These are phyloP conservation scores for Heliconius nattereri DNA, from an alignment of 1,140 invertebrate species.

Conservation along the genomic window DNA sequence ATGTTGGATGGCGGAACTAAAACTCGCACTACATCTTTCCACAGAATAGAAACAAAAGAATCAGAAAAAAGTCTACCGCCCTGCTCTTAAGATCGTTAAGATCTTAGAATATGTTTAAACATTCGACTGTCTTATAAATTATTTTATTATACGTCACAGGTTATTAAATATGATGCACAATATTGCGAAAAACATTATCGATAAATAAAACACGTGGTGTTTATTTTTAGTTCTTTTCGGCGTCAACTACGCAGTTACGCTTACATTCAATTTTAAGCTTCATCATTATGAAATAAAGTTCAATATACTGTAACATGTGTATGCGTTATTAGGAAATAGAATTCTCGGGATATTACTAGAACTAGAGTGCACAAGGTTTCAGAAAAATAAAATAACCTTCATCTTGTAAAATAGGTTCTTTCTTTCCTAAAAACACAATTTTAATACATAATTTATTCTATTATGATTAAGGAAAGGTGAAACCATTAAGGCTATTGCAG, in stretches of 20 bases:
- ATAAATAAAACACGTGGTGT: conserved; percentile 1
- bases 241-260: neutral
- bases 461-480: no score
- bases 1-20: no score
- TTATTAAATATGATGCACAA: neutral
- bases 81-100: no score
- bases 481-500: no score
- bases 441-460: neutral
- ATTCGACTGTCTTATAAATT: no score
- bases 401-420: neutral
- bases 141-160: neutral
- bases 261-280: neutral
- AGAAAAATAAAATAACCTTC: no score
- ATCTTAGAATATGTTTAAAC: no score
- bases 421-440: neutral
- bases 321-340: neutral
- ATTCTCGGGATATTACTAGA: neutral
- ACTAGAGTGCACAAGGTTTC: neutral
- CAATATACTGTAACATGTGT: neutral
- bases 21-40: no score
- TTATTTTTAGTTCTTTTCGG: conserved; percentile 1
- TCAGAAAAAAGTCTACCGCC: no score
- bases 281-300: neutral
- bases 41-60: no score
- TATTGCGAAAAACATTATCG: neutral